phyloP scores from a whole-genome alignment of 2,797 vertebrate species.

The Leptoclinus maculatus region DNA sequence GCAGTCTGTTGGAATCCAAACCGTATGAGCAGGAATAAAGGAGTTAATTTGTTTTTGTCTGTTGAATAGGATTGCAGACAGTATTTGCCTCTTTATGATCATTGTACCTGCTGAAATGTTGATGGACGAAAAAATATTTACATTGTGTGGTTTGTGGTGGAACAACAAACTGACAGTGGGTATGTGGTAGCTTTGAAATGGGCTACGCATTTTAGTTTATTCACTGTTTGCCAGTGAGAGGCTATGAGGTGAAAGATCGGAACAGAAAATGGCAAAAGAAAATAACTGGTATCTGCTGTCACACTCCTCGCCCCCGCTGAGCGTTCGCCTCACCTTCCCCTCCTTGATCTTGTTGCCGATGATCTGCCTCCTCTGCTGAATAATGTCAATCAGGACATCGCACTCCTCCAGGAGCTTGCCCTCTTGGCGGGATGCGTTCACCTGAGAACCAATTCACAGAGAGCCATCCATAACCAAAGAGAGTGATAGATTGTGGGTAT shows the following conservation, averaged over 20 bases:
- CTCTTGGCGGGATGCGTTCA: constrained; percentile 92
- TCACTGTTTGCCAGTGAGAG: not conserved
- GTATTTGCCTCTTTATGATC: not conserved
- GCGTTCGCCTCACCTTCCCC: constrained; percentile 89
- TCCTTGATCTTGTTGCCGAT: constrained; percentile 98
- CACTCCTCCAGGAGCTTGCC: constrained; percentile 95
- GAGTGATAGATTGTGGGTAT: constrained; percentile 18
- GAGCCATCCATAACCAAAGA: constrained; percentile 34
- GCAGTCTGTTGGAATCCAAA: not conserved
- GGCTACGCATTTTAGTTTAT: not conserved
- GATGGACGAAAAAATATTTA: not conserved
- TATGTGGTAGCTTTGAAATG: not conserved
- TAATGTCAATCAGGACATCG: constrained; percentile 96
- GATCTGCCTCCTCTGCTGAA: constrained; percentile 96
- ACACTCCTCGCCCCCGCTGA: not conserved
- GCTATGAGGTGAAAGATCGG: not conserved
- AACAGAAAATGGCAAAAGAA: not conserved
- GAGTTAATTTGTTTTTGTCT: not conserved
- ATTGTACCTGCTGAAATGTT: not conserved
- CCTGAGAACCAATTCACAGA: constrained; percentile 59
- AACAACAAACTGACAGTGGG: not conserved
- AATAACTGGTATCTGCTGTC: constrained; percentile 9
- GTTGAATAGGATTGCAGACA: not conserved
- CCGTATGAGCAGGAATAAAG: not conserved
- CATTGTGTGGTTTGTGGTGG: not conserved